Conservation (phyloP, 2,113 vertebrate genomes). For the Taxidea taxus region DNA sequence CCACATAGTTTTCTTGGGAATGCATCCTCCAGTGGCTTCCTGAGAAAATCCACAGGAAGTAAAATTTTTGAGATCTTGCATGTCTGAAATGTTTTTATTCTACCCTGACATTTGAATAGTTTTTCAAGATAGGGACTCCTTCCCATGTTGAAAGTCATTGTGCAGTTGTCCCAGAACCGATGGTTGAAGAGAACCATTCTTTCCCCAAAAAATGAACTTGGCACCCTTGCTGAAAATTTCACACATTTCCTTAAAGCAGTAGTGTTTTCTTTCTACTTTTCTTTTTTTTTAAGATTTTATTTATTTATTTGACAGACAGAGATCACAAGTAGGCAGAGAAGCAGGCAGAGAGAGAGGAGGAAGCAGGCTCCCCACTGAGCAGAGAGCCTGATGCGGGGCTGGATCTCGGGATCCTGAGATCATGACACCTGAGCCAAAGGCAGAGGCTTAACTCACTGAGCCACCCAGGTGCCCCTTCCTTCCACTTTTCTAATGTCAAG, state of each 20-base stretch:
- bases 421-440: too few species aligned
- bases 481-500: not conserved
- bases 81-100: not conserved
- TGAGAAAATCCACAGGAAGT: not conserved
- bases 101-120: not conserved
- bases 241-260: not conserved
- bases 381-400: too few species aligned
- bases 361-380: too few species aligned
- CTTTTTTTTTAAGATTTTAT: too few species aligned
- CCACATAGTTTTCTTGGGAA: constrained; percentile 29
- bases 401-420: too few species aligned
- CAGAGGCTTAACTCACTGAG: too few species aligned
- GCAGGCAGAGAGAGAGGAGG: too few species aligned
- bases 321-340: too few species aligned
- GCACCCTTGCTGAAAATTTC: not conserved
- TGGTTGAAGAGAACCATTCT: not conserved
- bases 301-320: too few species aligned
- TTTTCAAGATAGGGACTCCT: not conserved
- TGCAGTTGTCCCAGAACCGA: not conserved
- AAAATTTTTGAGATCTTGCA: not conserved
- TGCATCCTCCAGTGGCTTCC: not conserved
- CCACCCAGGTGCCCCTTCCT: not conserved
- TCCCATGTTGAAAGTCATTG: not conserved
- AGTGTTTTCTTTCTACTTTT: not conserved
- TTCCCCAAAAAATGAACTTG: not conserved